These are phyloP conservation scores for Cheilosia grossa DNA, from an alignment of 2,888 invertebrate species.

Conservation along the genomic window DNA sequence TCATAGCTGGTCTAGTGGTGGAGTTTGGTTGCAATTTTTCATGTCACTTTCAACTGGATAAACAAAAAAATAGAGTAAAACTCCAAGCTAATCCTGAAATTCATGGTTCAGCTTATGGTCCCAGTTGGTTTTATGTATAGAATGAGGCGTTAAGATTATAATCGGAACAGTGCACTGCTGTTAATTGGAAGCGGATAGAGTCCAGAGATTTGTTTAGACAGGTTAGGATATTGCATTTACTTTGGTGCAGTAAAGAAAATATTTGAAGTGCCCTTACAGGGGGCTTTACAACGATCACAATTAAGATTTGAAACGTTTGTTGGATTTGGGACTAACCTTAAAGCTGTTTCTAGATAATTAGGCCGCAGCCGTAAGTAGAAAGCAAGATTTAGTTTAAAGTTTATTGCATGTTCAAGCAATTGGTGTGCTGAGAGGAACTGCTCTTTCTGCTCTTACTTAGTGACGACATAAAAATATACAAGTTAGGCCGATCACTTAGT, in stretches of 20 bases:
- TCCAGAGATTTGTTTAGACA: background rate
- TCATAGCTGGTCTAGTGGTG: background rate
- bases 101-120: conserved; percentile 18
- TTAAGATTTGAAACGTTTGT: too few species aligned
- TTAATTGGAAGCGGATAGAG: background rate
- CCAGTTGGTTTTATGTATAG: background rate
- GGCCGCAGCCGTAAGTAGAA: too few species aligned
- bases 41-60: background rate
- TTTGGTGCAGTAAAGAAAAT: background rate
- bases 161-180: background rate
- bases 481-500: too few species aligned
- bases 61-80: background rate
- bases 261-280: background rate
- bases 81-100: conserved; percentile 10
- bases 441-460: too few species aligned
- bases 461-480: too few species aligned
- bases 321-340: too few species aligned
- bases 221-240: background rate
- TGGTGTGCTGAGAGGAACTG: too few species aligned
- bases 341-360: too few species aligned
- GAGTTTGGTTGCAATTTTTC: background rate
- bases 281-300: too few species aligned
- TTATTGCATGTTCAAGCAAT: too few species aligned
- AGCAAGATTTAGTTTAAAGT: too few species aligned
- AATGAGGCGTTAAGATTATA: background rate